These are phyloP conservation scores for Puntigrus tetrazona DNA, from an alignment of 2,113 vertebrate species.

Conservation along the genomic window DNA sequence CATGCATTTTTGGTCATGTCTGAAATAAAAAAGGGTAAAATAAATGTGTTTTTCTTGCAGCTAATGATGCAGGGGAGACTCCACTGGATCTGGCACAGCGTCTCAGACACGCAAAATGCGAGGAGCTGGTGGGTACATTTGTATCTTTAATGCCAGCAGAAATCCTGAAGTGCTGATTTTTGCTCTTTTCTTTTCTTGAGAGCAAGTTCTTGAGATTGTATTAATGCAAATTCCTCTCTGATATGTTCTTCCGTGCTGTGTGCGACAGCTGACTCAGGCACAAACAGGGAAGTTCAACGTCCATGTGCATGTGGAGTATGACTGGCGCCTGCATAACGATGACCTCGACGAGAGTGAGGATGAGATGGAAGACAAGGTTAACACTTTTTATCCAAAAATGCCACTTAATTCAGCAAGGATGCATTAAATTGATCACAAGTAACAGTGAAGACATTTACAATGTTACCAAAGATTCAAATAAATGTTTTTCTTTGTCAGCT, in stretches of 20 bases:
- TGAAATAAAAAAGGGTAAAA: background rate
- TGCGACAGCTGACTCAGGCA: slow-evolving; percentile 85
- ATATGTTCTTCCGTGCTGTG: background rate
- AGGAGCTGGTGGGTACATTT: slow-evolving; percentile 85
- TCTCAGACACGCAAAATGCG: slow-evolving; percentile 86
- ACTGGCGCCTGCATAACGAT: slow-evolving; percentile 91
- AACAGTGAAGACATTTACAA: background rate
- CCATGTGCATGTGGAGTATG: slow-evolving; percentile 95
- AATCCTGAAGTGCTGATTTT: background rate
- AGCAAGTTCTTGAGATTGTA: background rate
- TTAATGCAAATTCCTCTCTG: background rate
- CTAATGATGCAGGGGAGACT: slow-evolving; percentile 90
- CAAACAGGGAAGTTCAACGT: slow-evolving; percentile 92
- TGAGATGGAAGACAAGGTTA: slow-evolving; percentile 91
- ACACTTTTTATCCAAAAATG: slow-evolving; percentile 51
- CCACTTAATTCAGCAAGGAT: background rate
- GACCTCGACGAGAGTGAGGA: slow-evolving; percentile 97
- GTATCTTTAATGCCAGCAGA: background rate
- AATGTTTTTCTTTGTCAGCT: background rate
- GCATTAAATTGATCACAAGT: background rate
- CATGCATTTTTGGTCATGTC: background rate
- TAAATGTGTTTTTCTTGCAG: slow-evolving; percentile 68
- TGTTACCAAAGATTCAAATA: background rate
- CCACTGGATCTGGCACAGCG: slow-evolving; percentile 88
- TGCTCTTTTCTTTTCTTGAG: background rate